Base-by-base conservation (phyloP, 2,888 invertebrate genomes). In the Girardia tigrina region DNA sequence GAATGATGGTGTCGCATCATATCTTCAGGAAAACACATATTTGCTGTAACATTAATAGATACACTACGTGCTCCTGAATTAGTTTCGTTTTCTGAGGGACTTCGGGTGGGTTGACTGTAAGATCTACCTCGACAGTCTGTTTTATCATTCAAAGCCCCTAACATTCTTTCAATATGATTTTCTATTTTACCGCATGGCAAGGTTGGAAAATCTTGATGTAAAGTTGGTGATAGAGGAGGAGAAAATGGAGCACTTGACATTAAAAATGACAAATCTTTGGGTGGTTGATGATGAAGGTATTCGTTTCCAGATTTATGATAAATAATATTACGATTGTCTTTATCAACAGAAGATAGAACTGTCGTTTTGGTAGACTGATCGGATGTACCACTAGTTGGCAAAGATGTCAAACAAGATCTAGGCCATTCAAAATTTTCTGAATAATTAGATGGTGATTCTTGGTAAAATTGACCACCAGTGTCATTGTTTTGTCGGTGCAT, bases 141-240 rank as follows among this genome's bases (percentile, higher is more conserved):
- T 56, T 56, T n/a, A n/a, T 56, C 56, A 56, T 56, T 56, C 4
- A 56, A 20, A n/a, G 4, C 23, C n/a, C 56, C 56, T 20, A 56
- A 23, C 56, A 56, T 56, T 56, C 56, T 56, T 56, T 56, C 56
- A 56, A 56, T 56, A 56, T 56, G 56, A 56, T 56, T 56, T 56
- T 56, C 56, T 6, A 56, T 56, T 56, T 56, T 56, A n/a, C 56
- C 56, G 23, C 56, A 56, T 8, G 56, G 56, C 23, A 56, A 56
- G 4, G 56, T 56, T 56, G 56, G 56, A n/a, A 56, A 56, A n/a
- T 56, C 56, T 56, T 56, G 56, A 42, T 76, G 76, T 28, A 76
- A 28, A 2, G 75, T 76, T 28, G 76, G 76, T 20, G 76, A 76
- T 4, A 76, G 69, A 8, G 76, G 76, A 27, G 76, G 76, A 23